phyloP scores from a whole-genome alignment of 2,113 vertebrate genomes.

The Catharus minimus region DNA sequence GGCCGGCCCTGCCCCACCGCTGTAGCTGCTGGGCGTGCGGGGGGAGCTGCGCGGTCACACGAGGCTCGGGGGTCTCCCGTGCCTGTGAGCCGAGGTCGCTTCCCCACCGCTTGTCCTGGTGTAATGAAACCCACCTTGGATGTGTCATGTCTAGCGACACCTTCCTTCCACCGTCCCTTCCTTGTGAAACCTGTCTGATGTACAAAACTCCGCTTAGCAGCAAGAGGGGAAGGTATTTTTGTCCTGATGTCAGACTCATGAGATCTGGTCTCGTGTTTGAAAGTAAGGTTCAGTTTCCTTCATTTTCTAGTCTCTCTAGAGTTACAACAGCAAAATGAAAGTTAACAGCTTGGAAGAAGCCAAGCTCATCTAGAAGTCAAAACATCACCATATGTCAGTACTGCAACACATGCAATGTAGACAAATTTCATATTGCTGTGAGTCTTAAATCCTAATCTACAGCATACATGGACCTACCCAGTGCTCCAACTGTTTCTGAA shows the following conservation, averaged over 20 bases:
- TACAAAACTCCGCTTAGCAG: rapidly evolving
- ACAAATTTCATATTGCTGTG: conserved; percentile 3
- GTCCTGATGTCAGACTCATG: neutral
- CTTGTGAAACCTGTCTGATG: neutral
- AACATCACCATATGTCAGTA: conserved; percentile 24
- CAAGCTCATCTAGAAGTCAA: neutral
- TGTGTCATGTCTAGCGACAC: neutral
- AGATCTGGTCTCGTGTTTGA: neutral
- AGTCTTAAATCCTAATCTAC: neutral
- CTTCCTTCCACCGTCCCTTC: neutral
- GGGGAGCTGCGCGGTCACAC: neutral
- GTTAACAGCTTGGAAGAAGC: conserved; percentile 29
- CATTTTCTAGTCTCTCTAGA: neutral
- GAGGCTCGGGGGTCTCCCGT: neutral
- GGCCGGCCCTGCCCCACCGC: neutral
- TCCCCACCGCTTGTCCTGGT: neutral
- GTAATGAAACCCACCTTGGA: rapidly evolving
- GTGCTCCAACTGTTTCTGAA: neutral
- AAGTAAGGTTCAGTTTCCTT: neutral
- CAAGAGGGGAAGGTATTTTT: neutral
- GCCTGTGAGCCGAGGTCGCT: neutral
- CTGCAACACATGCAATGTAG: neutral
- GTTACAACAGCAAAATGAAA: neutral
- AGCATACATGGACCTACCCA: neutral
- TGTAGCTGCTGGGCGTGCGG: too few relatives aligned